Evolutionary conservation across 2,888 invertebrate genomes (phyloP), one percentile per base, ranked within the genome.

Genomic region (Incurvaria masculella): DNA sequence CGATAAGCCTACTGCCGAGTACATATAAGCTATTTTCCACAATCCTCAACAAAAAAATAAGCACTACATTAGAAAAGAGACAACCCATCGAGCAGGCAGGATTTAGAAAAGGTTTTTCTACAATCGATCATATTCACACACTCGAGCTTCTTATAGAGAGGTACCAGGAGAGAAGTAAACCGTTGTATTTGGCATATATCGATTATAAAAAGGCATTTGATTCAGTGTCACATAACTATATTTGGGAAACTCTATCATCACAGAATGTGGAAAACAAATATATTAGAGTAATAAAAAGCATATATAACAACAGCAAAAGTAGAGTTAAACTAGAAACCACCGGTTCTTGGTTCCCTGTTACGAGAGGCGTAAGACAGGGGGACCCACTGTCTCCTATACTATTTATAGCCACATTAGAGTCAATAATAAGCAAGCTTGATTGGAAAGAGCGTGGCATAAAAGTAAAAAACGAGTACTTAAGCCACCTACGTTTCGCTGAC

Each of bases 1-100:
- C 42, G 5, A 16, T 42, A 42, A 42, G 20, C 20, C 18, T 42
- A 20, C 14, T 42, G 14, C 42, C 42, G 14, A 4, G 19, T 5
- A 16, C 21, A n/a, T 21, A 44, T 23, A 44, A 44, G 21, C 21
- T 21, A n/a, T 44, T 44, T 21, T 44, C 44, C 23, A 21, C 44
- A n/a, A 10, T 44, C 10, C 4, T 44, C 19, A 44, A 21, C n/a
- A 10, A 21, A 23, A 44, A 16, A 44, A 44, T 44, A 20, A 44
- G 21, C 21, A 21, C 11, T n/a, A 21, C 23, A n/a, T 38, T 47
- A 16, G 48, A 48, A 20, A 11, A 21, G 0, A n/a, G 26, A 11
- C 51, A 51, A 27, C 48, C 51, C n/a, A 43, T 46, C 21, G 51
- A 51, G 21, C 49, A 51, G 23, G 45, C 45, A 33, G 39, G 33